Evolutionary conservation across 2,888 invertebrate genomes (phyloP).

Genomic region (Lutraria lutraria): DNA sequence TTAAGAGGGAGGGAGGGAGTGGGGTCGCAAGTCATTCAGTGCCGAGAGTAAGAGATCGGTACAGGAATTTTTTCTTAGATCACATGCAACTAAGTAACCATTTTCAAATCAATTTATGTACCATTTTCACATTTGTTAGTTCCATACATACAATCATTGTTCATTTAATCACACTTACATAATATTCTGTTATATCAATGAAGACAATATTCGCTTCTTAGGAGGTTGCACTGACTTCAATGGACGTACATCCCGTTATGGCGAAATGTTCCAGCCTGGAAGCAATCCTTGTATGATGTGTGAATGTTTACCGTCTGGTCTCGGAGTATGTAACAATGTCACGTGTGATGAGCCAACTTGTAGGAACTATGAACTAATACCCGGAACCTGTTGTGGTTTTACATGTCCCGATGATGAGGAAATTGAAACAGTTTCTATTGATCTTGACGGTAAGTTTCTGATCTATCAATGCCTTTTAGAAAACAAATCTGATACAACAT

Average conservation of each 20-base stretch:
- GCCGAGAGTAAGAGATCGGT: no score
- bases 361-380: slow-evolving; percentile 54
- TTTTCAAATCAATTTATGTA: no score
- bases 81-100: no score
- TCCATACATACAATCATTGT: no score
- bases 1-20: no score
- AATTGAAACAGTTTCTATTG: slow-evolving; percentile 23
- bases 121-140: no score
- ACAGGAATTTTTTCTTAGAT: no score
- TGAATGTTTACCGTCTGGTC: slow-evolving; percentile 43
- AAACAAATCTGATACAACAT: no score
- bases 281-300: slow-evolving; percentile 59
- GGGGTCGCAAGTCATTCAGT: no score
- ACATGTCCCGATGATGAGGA: slow-evolving; percentile 46
- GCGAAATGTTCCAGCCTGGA: slow-evolving; percentile 40
- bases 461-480: background rate
- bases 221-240: slow-evolving; percentile 34
- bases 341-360: slow-evolving; percentile 67
- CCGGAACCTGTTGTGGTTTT: slow-evolving; percentile 69
- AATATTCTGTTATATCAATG: no score
- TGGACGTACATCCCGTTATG: slow-evolving; percentile 5
- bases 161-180: no score
- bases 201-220: background rate
- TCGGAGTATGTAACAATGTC: slow-evolving; percentile 39
- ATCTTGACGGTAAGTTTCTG: slow-evolving; percentile 20